Evolutionary conservation across 2,888 invertebrate species (phyloP).

Genomic region (Hypercompe scribonia): DNA sequence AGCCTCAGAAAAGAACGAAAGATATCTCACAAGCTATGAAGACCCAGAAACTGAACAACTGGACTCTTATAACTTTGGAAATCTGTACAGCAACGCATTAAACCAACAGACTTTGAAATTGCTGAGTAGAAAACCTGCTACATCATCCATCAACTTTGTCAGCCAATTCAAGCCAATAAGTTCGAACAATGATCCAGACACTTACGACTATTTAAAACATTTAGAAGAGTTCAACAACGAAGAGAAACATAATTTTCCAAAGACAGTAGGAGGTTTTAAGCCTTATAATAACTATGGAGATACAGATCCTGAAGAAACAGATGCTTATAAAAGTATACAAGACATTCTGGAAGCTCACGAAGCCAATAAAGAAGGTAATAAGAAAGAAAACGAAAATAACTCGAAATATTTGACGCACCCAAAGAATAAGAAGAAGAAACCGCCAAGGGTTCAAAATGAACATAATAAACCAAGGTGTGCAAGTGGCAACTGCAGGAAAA

Average conservation of each 20-base stretch:
- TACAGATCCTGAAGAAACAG: slow-evolving; percentile 60
- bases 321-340: slow-evolving; percentile 72
- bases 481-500: slow-evolving; percentile 68
- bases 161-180: slow-evolving; percentile 74
- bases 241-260: slow-evolving; percentile 56
- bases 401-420: slow-evolving; percentile 59
- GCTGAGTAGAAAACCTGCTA: slow-evolving; percentile 54
- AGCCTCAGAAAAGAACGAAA: slow-evolving; percentile 70
- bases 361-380: slow-evolving; percentile 60
- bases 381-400: slow-evolving; percentile 49
- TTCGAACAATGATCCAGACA: slow-evolving; percentile 71
- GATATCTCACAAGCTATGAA: slow-evolving; percentile 51
- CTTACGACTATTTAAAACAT: slow-evolving; percentile 74
- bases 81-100: slow-evolving; percentile 59
- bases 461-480: slow-evolving; percentile 61
- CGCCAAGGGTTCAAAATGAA: slow-evolving; percentile 45
- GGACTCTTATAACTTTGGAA: slow-evolving; percentile 57
- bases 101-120: slow-evolving; percentile 45
- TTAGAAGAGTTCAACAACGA: slow-evolving; percentile 65
- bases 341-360: slow-evolving; percentile 78
- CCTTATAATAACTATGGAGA: slow-evolving; percentile 53
- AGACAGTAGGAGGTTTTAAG: slow-evolving; percentile 57
- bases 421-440: slow-evolving; percentile 59
- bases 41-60: slow-evolving; percentile 49
- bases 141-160: slow-evolving; percentile 64